Evolutionary conservation across 2,113 vertebrate genomes (phyloP), one percentile per base, ranked within the genome.

Genomic region (Pavo muticus): DNA sequence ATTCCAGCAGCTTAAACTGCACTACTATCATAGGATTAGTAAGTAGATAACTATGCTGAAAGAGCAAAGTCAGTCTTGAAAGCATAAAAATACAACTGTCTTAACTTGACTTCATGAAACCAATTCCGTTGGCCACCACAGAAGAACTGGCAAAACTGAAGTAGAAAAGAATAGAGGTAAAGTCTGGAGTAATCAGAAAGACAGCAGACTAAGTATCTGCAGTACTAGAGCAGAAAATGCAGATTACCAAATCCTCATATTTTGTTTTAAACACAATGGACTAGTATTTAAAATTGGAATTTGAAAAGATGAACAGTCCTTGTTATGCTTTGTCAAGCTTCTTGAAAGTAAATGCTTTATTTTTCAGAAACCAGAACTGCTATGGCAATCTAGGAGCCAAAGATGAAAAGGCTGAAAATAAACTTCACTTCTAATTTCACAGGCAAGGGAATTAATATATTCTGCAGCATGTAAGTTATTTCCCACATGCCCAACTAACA

Each of bases 31-130:
- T 1, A 1, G 20, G 24, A 85, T 20, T 65, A 64, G 1, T 35
- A 45, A 70, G 13, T 7, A 5, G 29, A 25, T 16, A 77, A 60
- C 14, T 7, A 18, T 7, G 78, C 1, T 16, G 60, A 17, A 4
- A 8, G 11, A 35, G 15, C 3, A 48, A 24, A 48, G 47, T 48
- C 47, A 73, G 14, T 23, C 32, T n/a, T 57, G 6, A 74, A 61
- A 74, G 2, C 4, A 15, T 18, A 25, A 6, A 60, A 52, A 17
- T 27, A 10, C 3, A 50, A 16, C 0, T 27, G 2, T 52, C 44
- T 44, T 27, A 47, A 68, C 2, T 1, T 29, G 25, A 70, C 39
- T 50, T 20, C 15, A 50, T 61, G 15, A 67, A 37, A 24, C 5
- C 56, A 65, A 60, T 9, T 8, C 24, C 6, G 42, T 6, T 67